Base-by-base conservation (phyloP, 2,113 vertebrate species). In the Anarrhichthys ocellatus region DNA sequence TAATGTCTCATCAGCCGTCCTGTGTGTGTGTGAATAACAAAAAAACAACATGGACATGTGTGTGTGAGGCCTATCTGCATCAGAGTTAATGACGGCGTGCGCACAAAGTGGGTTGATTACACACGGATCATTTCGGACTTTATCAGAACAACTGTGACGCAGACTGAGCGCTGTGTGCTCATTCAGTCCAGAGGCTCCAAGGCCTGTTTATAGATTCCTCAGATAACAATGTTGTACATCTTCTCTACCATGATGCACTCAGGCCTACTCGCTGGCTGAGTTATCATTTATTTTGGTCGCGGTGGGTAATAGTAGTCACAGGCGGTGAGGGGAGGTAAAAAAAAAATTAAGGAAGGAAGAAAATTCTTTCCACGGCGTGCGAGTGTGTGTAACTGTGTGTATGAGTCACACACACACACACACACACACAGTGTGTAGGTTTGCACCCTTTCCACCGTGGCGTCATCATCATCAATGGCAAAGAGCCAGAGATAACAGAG, bases 201-300 rank as follows among this genome's bases (percentile, higher is more conserved):
- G 76, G 81, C 18, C 69, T 63, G 81, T 85, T 86, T 87, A 78
- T 56, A 66, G 68, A 90, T 86, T 91, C 82, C 74, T 65, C n/a
- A 72, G 64, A 84, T 81, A 52, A 76, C 64, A 2, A 13, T 34
- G 48, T 9, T 59, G 56, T 29, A 29, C 29, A 29, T 29, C 29
- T 29, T 29, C 29, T 29, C 63, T 73, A 52, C 27, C 34, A 59
- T 42, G 72, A 80, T 76, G 67, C 61, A 40, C 32, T 15, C 1
- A 5, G 34, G 44, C 29, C 20, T 14, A n/a, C 29, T 34, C 9
- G 8, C 34, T 7, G 22, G 40, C 32, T 27, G 56, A 72, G 38
- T 24, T 63, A 22, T 59, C 18, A n/a, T 32, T 78, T 34, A 14
- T 66, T 82, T 58, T 80, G 27, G 73, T 56, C 0, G 46, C 27